These are phyloP conservation scores for Drosophila antonietae DNA, from an alignment of 2,888 invertebrate genomes.

Conservation along the genomic window DNA sequence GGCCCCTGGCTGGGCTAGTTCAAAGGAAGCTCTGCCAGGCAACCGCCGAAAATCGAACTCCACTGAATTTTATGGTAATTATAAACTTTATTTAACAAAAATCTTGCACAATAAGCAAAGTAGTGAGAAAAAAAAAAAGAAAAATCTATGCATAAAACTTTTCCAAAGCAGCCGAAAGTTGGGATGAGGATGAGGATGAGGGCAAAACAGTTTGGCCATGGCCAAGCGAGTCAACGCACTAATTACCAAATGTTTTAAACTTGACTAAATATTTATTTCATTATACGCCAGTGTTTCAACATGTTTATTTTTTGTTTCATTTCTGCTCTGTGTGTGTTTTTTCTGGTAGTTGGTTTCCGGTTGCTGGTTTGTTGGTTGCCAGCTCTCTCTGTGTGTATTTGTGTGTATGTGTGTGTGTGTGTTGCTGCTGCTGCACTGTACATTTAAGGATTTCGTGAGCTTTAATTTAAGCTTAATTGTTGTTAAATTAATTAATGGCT, in stretches of 20 bases:
- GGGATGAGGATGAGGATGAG: background rate
- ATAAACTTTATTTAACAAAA: conserved; percentile 64
- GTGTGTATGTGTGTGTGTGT: conserved; percentile 17
- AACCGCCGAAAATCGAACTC: conserved; percentile 47
- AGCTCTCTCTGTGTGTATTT: conserved; percentile 16
- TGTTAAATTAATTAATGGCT: conserved; percentile 50
- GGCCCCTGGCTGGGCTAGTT: conserved; percentile 24
- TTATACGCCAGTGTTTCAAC: conserved; percentile 38
- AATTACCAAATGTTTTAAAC: conserved; percentile 74
- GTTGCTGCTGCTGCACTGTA: conserved; percentile 13
- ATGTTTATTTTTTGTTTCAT: conserved; percentile 9
- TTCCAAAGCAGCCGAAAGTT: background rate
- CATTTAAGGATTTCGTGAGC: conserved; percentile 37
- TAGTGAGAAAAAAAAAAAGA: background rate
- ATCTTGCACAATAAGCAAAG: conserved; percentile 35
- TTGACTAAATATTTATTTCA: conserved; percentile 72
- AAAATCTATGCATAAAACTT: background rate
- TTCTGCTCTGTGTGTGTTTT: conserved; percentile 7
- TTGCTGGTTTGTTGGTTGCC: conserved; percentile 8
- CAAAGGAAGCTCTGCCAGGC: conserved; percentile 34
- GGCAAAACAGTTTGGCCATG: conserved; percentile 3
- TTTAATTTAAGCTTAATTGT: conserved; percentile 52
- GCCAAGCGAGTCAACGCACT: conserved; percentile 57
- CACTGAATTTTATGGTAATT: conserved; percentile 73
- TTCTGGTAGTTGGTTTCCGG: conserved; percentile 19